phyloP scores from a whole-genome alignment of 2,888 invertebrate genomes.

The Steromphala cineraria region DNA sequence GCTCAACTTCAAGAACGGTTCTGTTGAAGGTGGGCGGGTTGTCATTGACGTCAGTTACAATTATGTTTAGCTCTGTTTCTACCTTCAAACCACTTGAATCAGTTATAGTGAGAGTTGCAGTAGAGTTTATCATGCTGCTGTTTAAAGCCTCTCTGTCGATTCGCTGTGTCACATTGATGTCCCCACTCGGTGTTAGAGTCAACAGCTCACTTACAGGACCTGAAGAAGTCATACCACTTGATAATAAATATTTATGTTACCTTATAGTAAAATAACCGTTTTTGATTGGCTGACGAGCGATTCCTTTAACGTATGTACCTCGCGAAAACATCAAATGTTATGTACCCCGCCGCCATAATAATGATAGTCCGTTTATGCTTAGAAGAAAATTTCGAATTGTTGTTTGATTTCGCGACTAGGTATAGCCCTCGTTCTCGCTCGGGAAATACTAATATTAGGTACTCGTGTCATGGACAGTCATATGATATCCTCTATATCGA shows the following conservation, averaged over 20 bases:
- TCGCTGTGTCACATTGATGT: background rate
- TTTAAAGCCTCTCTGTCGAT: background rate
- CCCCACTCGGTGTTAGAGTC: background rate
- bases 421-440: too few species aligned
- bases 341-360: too few species aligned
- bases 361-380: too few species aligned
- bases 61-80: background rate
- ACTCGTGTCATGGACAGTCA: too few species aligned
- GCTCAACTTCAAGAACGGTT: background rate
- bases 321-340: too few species aligned
- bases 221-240: background rate
- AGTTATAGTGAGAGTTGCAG: background rate
- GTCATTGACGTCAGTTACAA: background rate
- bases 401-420: too few species aligned
- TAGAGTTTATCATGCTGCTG: background rate
- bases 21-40: background rate
- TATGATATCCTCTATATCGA: too few species aligned
- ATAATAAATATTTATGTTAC: background rate
- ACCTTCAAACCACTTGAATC: background rate
- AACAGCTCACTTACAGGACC: background rate
- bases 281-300: too few species aligned
- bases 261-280: too few species aligned
- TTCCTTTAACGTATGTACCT: too few species aligned
- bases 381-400: too few species aligned
- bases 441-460: too few species aligned